Conservation (phyloP, 2,888 invertebrate genomes). For the Apamea epomidion region DNA sequence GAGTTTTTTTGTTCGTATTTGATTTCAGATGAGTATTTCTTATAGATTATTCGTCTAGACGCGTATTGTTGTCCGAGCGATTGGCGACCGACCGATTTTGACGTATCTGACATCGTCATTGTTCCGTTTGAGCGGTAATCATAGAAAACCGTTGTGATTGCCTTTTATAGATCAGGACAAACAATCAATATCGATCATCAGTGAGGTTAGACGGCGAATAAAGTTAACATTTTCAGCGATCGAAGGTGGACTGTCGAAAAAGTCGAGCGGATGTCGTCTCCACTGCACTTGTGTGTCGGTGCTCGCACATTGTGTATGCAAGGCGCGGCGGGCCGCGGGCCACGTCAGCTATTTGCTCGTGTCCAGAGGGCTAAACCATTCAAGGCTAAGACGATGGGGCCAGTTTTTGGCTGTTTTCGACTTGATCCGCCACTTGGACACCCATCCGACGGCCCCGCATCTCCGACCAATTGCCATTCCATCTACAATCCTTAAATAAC, state of each 20-base stretch:
- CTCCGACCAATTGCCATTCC: constrained; percentile 59
- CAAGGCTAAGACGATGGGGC: constrained; percentile 89
- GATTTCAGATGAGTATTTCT: constrained; percentile 63
- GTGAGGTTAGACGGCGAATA: constrained; percentile 2
- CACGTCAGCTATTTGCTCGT: constrained; percentile 90
- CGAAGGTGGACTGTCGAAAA: constrained; percentile 50
- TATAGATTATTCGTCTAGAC: constrained; percentile 60
- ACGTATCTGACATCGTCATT: constrained; percentile 65
- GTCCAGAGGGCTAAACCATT: constrained; percentile 90
- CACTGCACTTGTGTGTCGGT: constrained; percentile 69
- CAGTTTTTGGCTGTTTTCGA: constrained; percentile 89
- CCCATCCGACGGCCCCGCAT: constrained; percentile 57
- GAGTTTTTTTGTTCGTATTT: constrained; percentile 60
- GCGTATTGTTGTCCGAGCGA: constrained; percentile 60
- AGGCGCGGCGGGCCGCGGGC: constrained; percentile 88
- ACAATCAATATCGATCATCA: constrained; percentile 45
- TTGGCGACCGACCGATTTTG: constrained; percentile 58
- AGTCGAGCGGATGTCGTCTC: constrained; percentile 68
- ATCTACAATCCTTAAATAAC: constrained; percentile 59
- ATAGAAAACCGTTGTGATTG: constrained; percentile 52
- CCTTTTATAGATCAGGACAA: constrained; percentile 46
- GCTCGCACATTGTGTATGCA: constrained; percentile 88
- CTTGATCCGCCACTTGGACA: constrained; percentile 81
- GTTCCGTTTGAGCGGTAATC: constrained; percentile 55
- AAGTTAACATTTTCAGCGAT: neutral